These are phyloP conservation scores for Lathronympha strigana DNA, from an alignment of 2,888 invertebrate species.

Conservation along the genomic window DNA sequence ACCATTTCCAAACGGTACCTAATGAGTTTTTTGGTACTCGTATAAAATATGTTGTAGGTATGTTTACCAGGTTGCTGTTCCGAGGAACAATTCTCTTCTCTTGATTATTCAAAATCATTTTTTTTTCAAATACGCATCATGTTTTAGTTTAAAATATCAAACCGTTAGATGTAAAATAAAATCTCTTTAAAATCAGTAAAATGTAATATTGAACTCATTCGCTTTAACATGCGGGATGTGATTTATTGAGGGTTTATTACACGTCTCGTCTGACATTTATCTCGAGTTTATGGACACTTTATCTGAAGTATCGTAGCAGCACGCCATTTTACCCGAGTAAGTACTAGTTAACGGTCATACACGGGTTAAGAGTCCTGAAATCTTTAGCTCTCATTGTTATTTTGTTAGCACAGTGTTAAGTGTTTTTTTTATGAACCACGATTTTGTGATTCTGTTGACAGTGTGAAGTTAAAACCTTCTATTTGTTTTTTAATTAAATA, in stretches of 20 bases:
- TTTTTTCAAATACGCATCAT: too few species aligned
- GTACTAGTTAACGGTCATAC: constrained; percentile 29
- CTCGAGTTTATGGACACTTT: constrained; percentile 37
- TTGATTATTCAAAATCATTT: too few species aligned
- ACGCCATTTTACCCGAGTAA: constrained; percentile 33
- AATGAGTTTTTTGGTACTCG: too few species aligned
- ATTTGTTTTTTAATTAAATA: too few species aligned
- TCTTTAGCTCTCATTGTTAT: constrained; percentile 13
- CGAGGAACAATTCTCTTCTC: too few species aligned
- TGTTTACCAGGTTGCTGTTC: too few species aligned
- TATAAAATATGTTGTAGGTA: too few species aligned
- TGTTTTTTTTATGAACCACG: constrained; percentile 25
- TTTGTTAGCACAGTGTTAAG: constrained; percentile 19
- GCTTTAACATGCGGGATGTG: constrained; percentile 4
- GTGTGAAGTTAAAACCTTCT: neutral
- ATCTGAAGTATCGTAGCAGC: constrained; percentile 29
- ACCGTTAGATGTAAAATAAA: too few species aligned
- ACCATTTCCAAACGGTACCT: too few species aligned
- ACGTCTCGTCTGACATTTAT: constrained; percentile 26
- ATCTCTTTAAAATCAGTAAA: too few species aligned
- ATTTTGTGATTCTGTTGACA: constrained; percentile 10
- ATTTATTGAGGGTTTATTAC: constrained; percentile 31
- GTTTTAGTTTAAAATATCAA: too few species aligned
- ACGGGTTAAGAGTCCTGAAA: constrained; percentile 4
- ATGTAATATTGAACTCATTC: neutral